phyloP scores from a whole-genome alignment of 2,113 vertebrate species.

The Picathartes gymnocephalus region DNA sequence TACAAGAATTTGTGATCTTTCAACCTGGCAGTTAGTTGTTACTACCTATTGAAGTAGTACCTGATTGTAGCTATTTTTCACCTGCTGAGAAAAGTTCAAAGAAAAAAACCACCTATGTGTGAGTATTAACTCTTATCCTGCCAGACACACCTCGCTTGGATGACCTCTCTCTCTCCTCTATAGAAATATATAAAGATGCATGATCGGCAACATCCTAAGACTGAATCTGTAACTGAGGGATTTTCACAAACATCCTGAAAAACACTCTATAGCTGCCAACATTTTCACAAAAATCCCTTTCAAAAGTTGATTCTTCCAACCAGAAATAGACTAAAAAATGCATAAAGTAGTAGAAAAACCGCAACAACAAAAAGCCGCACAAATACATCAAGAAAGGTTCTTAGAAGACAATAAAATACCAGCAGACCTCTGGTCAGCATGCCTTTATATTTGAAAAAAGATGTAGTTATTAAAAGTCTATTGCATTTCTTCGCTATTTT shows the following conservation, averaged over 20 bases:
- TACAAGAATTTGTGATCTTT: conserved; percentile 64
- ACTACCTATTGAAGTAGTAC: conserved; percentile 56
- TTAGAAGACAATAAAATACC: neutral
- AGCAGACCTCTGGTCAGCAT: neutral
- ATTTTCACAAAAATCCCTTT: neutral
- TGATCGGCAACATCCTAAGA: neutral
- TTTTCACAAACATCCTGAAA: neutral
- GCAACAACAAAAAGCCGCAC: neutral
- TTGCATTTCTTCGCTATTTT: neutral
- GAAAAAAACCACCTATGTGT: neutral
- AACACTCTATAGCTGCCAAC: neutral
- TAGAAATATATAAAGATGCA: neutral
- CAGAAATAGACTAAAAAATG: neutral
- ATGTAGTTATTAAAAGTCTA: neutral
- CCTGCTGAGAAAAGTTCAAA: conserved; percentile 56
- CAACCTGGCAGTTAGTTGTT: conserved; percentile 54
- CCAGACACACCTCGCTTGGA: neutral
- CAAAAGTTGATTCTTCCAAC: neutral
- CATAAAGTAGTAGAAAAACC: neutral
- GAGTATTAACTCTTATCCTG: conserved; percentile 44
- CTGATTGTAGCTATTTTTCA: conserved; percentile 67
- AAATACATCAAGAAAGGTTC: neutral
- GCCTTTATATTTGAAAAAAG: neutral
- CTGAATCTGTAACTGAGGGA: neutral
- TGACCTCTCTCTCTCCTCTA: neutral